Evolutionary conservation across 2,888 invertebrate genomes (phyloP).

Genomic region (Leucophora obtusa): DNA sequence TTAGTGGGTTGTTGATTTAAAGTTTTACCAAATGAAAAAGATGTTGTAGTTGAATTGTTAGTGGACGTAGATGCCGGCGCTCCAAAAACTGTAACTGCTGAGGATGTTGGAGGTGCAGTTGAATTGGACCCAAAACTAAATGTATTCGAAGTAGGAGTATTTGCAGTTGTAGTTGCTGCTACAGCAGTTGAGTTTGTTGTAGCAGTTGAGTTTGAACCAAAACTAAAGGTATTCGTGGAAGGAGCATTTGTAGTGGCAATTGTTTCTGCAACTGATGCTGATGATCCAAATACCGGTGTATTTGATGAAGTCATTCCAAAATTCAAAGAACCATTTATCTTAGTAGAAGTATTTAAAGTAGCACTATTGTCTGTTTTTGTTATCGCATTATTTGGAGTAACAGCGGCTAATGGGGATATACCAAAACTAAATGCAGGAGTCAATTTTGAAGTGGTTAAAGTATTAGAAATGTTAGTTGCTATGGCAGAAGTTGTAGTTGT

Average conservation of each 20-base stretch:
- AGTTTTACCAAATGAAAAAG: slow-evolving; percentile 44
- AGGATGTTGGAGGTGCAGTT: slow-evolving; percentile 6
- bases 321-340: slow-evolving; percentile 15
- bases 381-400: background rate
- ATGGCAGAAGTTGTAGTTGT: background rate
- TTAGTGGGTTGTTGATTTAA: background rate
- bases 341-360: background rate
- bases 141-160: background rate
- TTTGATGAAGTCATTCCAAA: slow-evolving; percentile 6
- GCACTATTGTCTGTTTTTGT: background rate
- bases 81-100: slow-evolving; percentile 22
- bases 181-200: background rate
- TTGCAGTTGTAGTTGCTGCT: background rate
- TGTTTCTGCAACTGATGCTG: background rate
- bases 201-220: slow-evolving; percentile 16
- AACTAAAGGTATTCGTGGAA: slow-evolving; percentile 2
- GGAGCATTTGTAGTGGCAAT: background rate
- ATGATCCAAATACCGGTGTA: background rate
- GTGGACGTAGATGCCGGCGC: background rate
- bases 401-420: slow-evolving; percentile 9
- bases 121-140: slow-evolving; percentile 20
- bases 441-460: background rate
- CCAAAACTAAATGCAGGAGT: background rate
- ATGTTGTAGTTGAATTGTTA: slow-evolving; percentile 11
- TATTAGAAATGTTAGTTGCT: background rate